Percentiles rank a stretch among this genome's conserved stretches.
Conservation (phyloP, 2,113 vertebrate species). For the Atherinomorus stipes region DNA sequence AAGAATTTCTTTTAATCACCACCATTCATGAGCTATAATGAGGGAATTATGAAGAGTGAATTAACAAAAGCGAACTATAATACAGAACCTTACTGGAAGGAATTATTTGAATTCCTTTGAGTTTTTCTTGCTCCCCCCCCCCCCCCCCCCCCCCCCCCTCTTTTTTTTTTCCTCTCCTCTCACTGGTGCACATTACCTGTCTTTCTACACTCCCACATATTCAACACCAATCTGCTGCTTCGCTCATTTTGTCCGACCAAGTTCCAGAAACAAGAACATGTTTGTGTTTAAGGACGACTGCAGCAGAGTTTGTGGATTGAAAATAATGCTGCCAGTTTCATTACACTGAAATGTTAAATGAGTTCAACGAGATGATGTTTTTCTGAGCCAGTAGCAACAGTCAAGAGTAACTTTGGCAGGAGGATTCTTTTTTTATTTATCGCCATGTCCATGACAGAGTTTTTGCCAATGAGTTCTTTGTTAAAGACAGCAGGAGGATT, state of each 20-base stretch:
- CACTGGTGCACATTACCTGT: constrained; percentile 62
- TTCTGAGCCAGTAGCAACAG: constrained; percentile 68
- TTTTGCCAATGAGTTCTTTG: constrained; percentile 72
- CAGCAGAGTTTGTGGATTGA: constrained; percentile 54
- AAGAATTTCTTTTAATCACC: constrained; percentile 76
- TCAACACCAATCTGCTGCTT: constrained; percentile 40
- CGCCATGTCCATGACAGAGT: constrained; percentile 52
- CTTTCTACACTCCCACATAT: constrained; percentile 48
- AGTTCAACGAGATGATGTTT: constrained; percentile 62
- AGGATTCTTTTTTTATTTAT: constrained; percentile 24
- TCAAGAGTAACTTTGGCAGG: constrained; percentile 52
- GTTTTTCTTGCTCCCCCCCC: constrained; percentile 23
- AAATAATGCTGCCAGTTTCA: constrained; percentile 60
- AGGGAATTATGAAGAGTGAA: constrained; percentile 75
- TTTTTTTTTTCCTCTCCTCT: constrained; percentile 12
- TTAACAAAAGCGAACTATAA: constrained; percentile 76
- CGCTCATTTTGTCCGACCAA: constrained; percentile 39
- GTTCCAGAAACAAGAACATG: constrained; percentile 37
- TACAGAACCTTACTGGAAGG: constrained; percentile 47
- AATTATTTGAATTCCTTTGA: constrained; percentile 61
- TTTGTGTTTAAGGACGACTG: constrained; percentile 16
- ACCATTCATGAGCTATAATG: constrained; percentile 74
- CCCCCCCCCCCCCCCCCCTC: too few species aligned
- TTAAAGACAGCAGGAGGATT: constrained; percentile 56
- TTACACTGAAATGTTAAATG: constrained; percentile 62